Conservation (phyloP, 2,797 vertebrate species). For the Danio kyathit region DNA sequence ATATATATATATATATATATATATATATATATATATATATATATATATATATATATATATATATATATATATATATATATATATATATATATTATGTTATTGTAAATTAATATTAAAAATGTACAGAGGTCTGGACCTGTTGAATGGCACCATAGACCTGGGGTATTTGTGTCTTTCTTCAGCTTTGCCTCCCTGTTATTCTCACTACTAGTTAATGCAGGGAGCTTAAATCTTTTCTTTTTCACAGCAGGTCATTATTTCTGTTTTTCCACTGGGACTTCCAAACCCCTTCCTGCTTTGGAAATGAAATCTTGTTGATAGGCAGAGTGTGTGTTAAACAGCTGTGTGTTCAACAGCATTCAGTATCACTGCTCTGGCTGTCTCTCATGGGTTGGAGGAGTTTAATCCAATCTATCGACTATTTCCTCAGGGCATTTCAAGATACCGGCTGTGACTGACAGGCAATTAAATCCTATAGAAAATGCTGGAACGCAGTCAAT, state of each 20-base stretch:
- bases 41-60: too few species aligned
- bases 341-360: constrained; percentile 50
- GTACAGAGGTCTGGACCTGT: too few species aligned
- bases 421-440: constrained; percentile 54
- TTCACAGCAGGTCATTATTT: constrained; percentile 44
- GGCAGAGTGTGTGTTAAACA: constrained; percentile 37
- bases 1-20: too few species aligned
- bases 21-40: too few species aligned
- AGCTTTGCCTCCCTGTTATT: constrained; percentile 1
- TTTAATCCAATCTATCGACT: constrained; percentile 60
- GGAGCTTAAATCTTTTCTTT: not conserved
- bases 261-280: constrained; percentile 26
- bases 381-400: constrained; percentile 47
- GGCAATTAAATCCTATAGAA: constrained; percentile 54
- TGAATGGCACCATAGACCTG: constrained; percentile 1
- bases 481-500: constrained; percentile 38
- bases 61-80: too few species aligned
- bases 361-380: constrained; percentile 38
- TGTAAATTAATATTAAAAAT: too few species aligned
- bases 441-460: constrained; percentile 51
- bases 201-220: constrained; percentile 6
- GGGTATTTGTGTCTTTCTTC: constrained; percentile 6
- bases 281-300: constrained; percentile 37
- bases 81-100: too few species aligned
- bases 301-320: constrained; percentile 46